Conservation (phyloP, 2,888 invertebrate genomes). For the Perizoma affinitatum region DNA sequence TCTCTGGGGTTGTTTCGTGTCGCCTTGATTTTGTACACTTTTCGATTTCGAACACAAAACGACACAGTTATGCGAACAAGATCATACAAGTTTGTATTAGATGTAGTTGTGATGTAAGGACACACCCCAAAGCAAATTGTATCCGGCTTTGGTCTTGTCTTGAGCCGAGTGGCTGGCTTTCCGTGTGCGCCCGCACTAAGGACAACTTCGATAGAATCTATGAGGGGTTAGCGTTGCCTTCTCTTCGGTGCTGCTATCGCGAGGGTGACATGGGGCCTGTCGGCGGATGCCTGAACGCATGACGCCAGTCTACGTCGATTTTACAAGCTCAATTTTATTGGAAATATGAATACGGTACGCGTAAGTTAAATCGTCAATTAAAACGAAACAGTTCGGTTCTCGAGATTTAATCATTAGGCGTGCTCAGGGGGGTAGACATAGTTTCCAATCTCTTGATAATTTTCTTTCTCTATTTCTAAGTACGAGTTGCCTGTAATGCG, state of each 20-base stretch:
- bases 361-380: constrained; percentile 80
- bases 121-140: too few relatives aligned
- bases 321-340: constrained; percentile 81
- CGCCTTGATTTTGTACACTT: too few relatives aligned
- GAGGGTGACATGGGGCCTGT: constrained; percentile 49
- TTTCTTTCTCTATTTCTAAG: constrained; percentile 47
- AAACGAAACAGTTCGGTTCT: constrained; percentile 50
- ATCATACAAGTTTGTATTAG: too few relatives aligned
- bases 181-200: constrained; percentile 1
- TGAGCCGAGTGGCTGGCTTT: constrained; percentile 3
- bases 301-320: constrained; percentile 70
- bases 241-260: constrained; percentile 38
- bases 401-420: constrained; percentile 44
- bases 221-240: constrained; percentile 8
- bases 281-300: constrained; percentile 53
- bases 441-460: constrained; percentile 48
- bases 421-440: constrained; percentile 52
- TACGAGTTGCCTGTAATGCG: constrained; percentile 45
- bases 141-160: background rate
- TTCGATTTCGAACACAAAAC: too few relatives aligned
- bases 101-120: too few relatives aligned
- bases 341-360: constrained; percentile 68
- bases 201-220: background rate
- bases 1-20: too few relatives aligned
- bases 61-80: too few relatives aligned